Base-by-base conservation (phyloP, 2,797 vertebrate species). In the Eidolon dupreanum region DNA sequence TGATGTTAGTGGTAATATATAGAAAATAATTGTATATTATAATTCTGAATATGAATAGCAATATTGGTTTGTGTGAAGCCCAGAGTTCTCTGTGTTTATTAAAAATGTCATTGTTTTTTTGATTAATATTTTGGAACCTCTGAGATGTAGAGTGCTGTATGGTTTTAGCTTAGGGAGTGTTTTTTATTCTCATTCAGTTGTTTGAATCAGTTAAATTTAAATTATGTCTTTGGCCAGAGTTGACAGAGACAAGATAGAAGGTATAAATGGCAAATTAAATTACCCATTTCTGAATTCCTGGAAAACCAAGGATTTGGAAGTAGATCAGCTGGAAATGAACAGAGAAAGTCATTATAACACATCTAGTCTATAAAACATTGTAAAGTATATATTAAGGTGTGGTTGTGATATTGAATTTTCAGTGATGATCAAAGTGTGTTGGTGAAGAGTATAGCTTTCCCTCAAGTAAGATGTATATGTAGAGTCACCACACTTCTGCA, bases 121-220 rank as follows among this genome's bases (percentile, higher is more conserved):
- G 55, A 36, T 85, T 92, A 53, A 57, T 70, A 53, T 73, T 93
- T 73, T 95, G 24, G 65, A 66, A 66, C 2, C 22, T 87, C 24
- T 88, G 55, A 88, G 49, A 55, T 95, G 22, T 57, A 81, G n/a
- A 82, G 13, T 89, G 63, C 28, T 87, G 1, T 33, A 33, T 82
- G 51, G 6, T 66, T 88, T 96, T 86, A 79, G 49, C 79, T 49
- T 85, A 46, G 19, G 7, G 43, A 87, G 26, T 66, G 22, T n/a
- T 87, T 81, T 96, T 89, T 84, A 87, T 92, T 92, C 22, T 28
- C 46, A 22, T 10, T 88, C 55, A 43, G 5, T 59, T 12, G 38
- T 71, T 85, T 92, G 74, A 95, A 79, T 85, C 84, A 92, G 63
- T 87, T 78, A 94, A 55, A 63, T 93, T 75, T 86, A 78, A 96